phyloP scores from a whole-genome alignment of 2,888 invertebrate genomes.

The Drosophila mayaguana region DNA sequence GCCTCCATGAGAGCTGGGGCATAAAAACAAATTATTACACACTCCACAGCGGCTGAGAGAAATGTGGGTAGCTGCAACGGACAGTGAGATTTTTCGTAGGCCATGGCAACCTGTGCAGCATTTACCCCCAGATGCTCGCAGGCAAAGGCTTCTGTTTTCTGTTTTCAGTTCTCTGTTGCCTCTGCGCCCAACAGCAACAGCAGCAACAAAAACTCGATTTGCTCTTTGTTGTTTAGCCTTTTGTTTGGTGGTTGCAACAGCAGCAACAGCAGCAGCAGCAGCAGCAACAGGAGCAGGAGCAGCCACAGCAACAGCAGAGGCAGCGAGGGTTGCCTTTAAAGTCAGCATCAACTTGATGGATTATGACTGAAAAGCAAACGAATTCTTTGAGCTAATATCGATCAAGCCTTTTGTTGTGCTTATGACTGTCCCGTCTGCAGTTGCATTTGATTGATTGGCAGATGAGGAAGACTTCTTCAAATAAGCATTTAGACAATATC shows the following conservation, averaged over 20 bases:
- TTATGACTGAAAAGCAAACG: conserved; percentile 19
- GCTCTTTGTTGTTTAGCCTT: conserved; percentile 64
- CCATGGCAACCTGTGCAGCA: conserved; percentile 77
- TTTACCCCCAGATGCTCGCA: conserved; percentile 49
- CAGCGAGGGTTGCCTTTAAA: conserved; percentile 58
- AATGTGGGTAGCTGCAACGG: conserved; percentile 49
- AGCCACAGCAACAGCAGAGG: conserved; percentile 6
- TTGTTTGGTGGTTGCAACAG: conserved; percentile 66
- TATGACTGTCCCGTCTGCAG: conserved; percentile 27
- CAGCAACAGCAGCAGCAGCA: conserved; percentile 11
- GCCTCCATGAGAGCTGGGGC: conserved; percentile 12
- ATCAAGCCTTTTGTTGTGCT: conserved; percentile 27
- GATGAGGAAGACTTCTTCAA: conserved; percentile 1
- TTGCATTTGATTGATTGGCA: conserved; percentile 38
- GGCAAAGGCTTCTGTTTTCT: conserved; percentile 60
- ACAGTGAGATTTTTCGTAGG: conserved; percentile 67
- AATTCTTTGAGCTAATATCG: conserved; percentile 17
- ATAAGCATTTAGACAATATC: background rate
- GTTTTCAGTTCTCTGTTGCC: conserved; percentile 32
- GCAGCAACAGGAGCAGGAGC: conserved; percentile 21
- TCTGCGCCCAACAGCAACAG: conserved; percentile 44
- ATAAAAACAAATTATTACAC: conserved; percentile 77
- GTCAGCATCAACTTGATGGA: conserved; percentile 49
- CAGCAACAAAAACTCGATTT: conserved; percentile 45
- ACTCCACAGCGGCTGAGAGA: conserved; percentile 37